Base-by-base conservation (phyloP, 1,140 invertebrate species). In the Solen grandis region DNA sequence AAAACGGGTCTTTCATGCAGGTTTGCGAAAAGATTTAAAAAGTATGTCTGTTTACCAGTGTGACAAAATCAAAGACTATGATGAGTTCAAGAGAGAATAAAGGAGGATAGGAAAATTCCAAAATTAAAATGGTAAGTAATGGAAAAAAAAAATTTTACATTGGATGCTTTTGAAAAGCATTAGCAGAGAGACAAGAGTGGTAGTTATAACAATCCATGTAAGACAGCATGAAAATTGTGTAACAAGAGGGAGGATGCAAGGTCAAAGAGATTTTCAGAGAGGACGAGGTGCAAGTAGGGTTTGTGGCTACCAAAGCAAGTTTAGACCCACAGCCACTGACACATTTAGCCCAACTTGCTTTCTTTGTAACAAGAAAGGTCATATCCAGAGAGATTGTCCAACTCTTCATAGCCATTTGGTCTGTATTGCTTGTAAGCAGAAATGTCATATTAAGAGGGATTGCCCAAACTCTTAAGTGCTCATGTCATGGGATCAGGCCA, bases 391-490 rank as follows among this genome's bases (percentile, higher is more conserved):
- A 25, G 35, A 55, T 33, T 72, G 69, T 16, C 69, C 50, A 4
- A 29, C 10, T 0, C 5, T 72, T 8, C 19, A 22, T 0, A 35
- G 14, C n/a, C n/a, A 35, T 14, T 14, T 36, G 2, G 50, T 57
- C 35, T 72, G 69, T 33, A 38, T 36, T n/a, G 31, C 4, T 19
- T 72, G 69, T 16, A 57, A 57, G 2, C 31, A 72, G 27, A 57
- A 55, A 19, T 50, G 52, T 5, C 69, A 55, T 25, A 35, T 50
- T 10, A 52, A 31, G 19, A 69, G 27, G 8, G n/a, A 68, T n/a
- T 59, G 55, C 55, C 66, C 66, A 69, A 69, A 69, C 16, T 16
- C 16, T 2, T 69, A 69, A 54, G 66, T 69, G 66, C 66, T 33
- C 36, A 5, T 2, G 66, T 54, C 35, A n/a, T 14, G 27, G 66